Evolutionary conservation across 2,888 invertebrate genomes (phyloP).

Genomic region (Julus scandinavius): DNA sequence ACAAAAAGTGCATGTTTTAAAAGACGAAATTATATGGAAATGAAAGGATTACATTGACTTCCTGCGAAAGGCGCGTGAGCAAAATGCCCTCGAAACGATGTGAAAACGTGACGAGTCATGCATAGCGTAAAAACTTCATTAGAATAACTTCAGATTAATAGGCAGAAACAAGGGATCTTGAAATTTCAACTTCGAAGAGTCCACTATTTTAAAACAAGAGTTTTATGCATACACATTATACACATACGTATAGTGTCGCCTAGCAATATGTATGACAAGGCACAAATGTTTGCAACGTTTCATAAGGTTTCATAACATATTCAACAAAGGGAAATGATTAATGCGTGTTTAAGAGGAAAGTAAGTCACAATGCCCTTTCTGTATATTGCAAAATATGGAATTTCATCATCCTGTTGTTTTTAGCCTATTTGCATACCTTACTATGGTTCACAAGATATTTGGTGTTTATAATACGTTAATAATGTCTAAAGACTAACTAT

Average conservation of each 20-base stretch:
- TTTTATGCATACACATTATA: too few species aligned
- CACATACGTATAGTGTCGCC: too few species aligned
- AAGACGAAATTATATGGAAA: not conserved
- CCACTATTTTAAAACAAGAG: too few species aligned
- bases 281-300: not conserved
- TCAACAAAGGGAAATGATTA: not conserved
- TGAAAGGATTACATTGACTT: constrained; percentile 12
- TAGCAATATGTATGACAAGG: not conserved
- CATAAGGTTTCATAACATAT: not conserved
- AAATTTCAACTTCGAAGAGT: not conserved
- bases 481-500: too few species aligned
- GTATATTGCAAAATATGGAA: not conserved
- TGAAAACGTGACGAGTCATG: constrained; percentile 26
- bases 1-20: not conserved
- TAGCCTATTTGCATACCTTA: not conserved
- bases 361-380: not conserved
- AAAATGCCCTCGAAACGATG: not conserved
- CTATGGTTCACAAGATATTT: too few species aligned
- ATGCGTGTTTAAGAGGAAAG: not conserved
- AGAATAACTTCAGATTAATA: constrained; percentile 19
- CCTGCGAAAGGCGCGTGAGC: not conserved
- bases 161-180: constrained; percentile 15
- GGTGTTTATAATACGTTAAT: too few species aligned
- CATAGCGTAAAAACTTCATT: not conserved
- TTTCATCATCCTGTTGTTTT: not conserved